Percentiles rank a stretch among this genome's conserved stretches.
These are phyloP conservation scores for Asteroscopus sphinx DNA, from an alignment of 2,888 invertebrate species.

Conservation along the genomic window DNA sequence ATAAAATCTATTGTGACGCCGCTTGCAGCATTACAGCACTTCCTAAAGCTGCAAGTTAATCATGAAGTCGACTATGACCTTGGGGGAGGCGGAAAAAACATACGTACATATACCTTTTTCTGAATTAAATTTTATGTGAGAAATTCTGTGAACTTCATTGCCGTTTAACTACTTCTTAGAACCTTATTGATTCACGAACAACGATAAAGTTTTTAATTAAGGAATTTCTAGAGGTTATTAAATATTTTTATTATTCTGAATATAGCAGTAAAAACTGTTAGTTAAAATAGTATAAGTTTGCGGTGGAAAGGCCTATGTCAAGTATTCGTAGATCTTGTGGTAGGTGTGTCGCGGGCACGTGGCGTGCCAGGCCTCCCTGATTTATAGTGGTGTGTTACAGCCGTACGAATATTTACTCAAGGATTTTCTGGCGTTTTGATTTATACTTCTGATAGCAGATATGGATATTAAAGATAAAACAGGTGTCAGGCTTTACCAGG, in stretches of 20 bases:
- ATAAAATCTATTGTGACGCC: no score
- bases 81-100: no score
- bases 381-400: constrained; percentile 58
- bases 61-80: no score
- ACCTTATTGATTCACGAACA: constrained; percentile 37
- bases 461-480: constrained; percentile 41
- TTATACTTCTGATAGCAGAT: constrained; percentile 47
- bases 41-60: no score
- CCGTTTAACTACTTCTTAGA: constrained; percentile 1
- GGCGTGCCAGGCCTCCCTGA: constrained; percentile 53
- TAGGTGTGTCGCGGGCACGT: constrained; percentile 62
- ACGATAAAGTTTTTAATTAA: constrained; percentile 35
- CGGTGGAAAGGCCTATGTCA: constrained; percentile 56
- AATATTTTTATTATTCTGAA: constrained; percentile 15
- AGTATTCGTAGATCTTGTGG: constrained; percentile 51
- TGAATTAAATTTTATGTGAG: constrained; percentile 34
- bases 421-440: constrained; percentile 50
- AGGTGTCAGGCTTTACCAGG: constrained; percentile 14
- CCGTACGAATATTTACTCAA: constrained; percentile 55
- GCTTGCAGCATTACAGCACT: no score
- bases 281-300: constrained; percentile 48
- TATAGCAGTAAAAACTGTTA: constrained; percentile 16
- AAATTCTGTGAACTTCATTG: constrained; percentile 27
- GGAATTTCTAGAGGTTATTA: constrained; percentile 24
- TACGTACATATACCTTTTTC: no score